Conservation (phyloP, 2,888 invertebrate genomes). For the Branchellion lobata region DNA sequence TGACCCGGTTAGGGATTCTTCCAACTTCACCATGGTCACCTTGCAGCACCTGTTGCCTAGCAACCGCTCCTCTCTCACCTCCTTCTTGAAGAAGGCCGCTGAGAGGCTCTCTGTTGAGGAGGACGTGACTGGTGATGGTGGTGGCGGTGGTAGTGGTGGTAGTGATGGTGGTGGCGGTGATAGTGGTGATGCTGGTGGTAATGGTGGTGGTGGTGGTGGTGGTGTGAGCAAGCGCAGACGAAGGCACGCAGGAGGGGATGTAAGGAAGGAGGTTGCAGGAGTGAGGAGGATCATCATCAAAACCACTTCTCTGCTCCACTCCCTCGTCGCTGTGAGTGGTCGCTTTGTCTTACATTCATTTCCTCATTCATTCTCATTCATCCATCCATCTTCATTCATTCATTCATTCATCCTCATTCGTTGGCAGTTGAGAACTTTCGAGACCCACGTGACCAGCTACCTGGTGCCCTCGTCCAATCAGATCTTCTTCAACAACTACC, state of each 20-base stretch:
- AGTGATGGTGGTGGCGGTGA: constrained; percentile 2
- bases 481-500: background rate
- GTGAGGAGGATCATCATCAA: background rate
- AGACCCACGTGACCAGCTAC: background rate
- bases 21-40: background rate
- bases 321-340: background rate
- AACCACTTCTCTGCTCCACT: background rate
- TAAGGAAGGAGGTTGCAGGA: background rate
- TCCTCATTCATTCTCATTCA: too few species aligned
- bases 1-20: background rate
- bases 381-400: too few species aligned
- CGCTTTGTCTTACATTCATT: background rate
- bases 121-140: background rate
- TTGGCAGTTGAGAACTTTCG: background rate
- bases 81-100: background rate
- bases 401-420: too few species aligned
- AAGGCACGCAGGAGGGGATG: background rate
- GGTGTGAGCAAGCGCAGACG: too few species aligned
- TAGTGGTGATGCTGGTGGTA: background rate
- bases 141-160: background rate
- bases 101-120: background rate
- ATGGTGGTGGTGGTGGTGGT: background rate
- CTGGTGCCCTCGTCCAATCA: background rate
- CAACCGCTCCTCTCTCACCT: background rate
- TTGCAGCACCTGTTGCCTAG: background rate